Evolutionary conservation across 1,140 invertebrate genomes (phyloP), one percentile per base, ranked within the genome.

Genomic region (Venustaconcha ellipsiformis): DNA sequence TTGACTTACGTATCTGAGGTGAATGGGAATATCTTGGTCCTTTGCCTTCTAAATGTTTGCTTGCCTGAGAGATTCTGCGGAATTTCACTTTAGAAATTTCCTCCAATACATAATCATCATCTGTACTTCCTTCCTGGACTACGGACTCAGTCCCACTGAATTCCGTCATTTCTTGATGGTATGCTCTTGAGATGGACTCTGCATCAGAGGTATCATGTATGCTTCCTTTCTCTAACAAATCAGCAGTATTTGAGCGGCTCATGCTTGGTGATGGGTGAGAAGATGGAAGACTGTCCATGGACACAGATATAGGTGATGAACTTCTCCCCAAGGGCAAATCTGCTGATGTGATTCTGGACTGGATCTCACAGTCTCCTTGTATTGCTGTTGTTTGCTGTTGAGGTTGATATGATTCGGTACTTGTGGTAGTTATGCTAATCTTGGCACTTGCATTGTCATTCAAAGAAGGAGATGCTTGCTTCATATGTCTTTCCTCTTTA

Each of bases 211-310:
- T 57, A 14, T 77, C 75, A 17, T 56, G 68, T 20, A 57, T 58
- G 59, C 75, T 77, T 48, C 37, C 37, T 48, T 48, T 48, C 37
- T 48, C 37, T 48, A 48, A 48, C 37, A 55, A 66, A 56, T 62
- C 30, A 59, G 13, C 48, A 23, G 18, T 17, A 58, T 48, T 67
- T 8, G 56, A 23, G 18, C 64, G 64, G 11, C 17, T 48, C 20
- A 72, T 23, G 14, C 70, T 72, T 62, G 75, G 75, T 15, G 75
- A 77, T n/a, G 75, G 75, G 57, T 77, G 69, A 11, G 75, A 77
- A 13, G 75, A 77, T 11, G 75, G 75, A 6, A 77, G 55, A 14
- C 70, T 72, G 57, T 77, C 75, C 75, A 77, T 77, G n/a, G 75
- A 77, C n/a, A 77, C 55, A 5, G 75, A 77, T 63, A 72, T 72